Percentiles rank a stretch among this genome's conserved stretches.
Evolutionary conservation across 2,113 vertebrate genomes (phyloP).

Genomic region (Accipiter cooperii): DNA sequence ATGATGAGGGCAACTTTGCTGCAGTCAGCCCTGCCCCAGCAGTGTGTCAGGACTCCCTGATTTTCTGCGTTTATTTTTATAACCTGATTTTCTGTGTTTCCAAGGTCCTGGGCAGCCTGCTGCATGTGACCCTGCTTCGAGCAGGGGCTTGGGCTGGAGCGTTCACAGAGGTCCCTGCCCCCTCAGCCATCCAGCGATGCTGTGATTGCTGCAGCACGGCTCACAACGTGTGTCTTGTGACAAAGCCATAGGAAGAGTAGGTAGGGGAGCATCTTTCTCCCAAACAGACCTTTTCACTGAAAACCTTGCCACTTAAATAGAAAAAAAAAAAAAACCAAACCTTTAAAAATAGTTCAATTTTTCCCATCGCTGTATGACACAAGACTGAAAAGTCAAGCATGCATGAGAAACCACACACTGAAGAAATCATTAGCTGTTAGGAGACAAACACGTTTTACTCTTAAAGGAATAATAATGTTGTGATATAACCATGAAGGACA

Average conservation of each 20-base stretch:
- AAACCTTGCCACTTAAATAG: neutral
- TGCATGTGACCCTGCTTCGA: neutral
- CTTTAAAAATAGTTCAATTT: neutral
- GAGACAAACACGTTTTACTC: neutral
- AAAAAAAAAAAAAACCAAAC: no score
- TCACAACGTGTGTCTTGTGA: neutral
- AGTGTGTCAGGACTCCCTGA: neutral
- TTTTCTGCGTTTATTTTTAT: neutral
- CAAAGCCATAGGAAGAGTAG: neutral
- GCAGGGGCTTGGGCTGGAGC: neutral
- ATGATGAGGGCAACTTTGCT: neutral
- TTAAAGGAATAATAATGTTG: neutral
- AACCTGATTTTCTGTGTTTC: neutral
- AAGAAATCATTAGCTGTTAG: neutral
- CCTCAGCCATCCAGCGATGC: neutral
- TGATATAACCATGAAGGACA: neutral
- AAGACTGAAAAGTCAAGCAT: neutral
- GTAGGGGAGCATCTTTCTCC: neutral
- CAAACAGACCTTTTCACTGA: neutral
- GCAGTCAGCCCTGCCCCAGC: neutral
- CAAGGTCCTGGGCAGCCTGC: neutral
- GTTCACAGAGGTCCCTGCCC: neutral
- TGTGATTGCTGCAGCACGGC: neutral
- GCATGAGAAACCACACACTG: neutral
- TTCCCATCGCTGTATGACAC: neutral